These are phyloP conservation scores for Ailurus styani DNA, from an alignment of 2,113 vertebrate genomes.

Conservation along the genomic window DNA sequence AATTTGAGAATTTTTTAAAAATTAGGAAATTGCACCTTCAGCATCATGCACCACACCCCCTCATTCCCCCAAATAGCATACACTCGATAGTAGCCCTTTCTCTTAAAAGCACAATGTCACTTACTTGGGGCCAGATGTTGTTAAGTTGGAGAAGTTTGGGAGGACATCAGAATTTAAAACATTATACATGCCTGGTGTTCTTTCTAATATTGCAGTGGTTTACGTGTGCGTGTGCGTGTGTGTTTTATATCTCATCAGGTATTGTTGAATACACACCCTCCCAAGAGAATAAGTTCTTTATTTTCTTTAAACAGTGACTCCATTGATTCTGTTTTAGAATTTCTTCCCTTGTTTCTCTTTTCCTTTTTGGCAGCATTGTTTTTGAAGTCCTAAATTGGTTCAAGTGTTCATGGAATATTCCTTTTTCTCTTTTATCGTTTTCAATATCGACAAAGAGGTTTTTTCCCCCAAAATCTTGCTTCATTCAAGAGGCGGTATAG, in stretches of 20 bases:
- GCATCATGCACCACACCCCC: fast-evolving
- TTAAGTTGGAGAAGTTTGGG: neutral
- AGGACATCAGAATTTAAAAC: neutral
- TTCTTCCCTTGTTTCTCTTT: constrained; percentile 49
- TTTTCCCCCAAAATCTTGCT: neutral
- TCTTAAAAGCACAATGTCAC: neutral
- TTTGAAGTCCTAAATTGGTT: constrained; percentile 42
- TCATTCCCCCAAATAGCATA: neutral
- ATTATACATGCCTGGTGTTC: neutral
- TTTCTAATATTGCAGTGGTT: neutral
- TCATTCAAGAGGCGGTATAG: neutral
- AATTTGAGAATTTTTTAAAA: neutral
- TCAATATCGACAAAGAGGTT: neutral
- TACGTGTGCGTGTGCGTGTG: neutral
- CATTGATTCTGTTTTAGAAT: constrained; percentile 50
- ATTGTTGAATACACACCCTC: constrained; percentile 49
- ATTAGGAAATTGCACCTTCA: neutral
- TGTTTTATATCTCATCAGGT: constrained; percentile 34
- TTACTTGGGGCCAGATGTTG: neutral
- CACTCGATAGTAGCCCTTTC: neutral
- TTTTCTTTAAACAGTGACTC: constrained; percentile 55
- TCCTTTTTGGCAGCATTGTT: constrained; percentile 48
- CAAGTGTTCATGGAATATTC: constrained; percentile 37
- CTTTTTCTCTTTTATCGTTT: constrained; percentile 32
- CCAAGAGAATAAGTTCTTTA: constrained; percentile 39